Base-by-base conservation (phyloP, 2,113 vertebrate genomes). In the Toxotes jaculatrix region DNA sequence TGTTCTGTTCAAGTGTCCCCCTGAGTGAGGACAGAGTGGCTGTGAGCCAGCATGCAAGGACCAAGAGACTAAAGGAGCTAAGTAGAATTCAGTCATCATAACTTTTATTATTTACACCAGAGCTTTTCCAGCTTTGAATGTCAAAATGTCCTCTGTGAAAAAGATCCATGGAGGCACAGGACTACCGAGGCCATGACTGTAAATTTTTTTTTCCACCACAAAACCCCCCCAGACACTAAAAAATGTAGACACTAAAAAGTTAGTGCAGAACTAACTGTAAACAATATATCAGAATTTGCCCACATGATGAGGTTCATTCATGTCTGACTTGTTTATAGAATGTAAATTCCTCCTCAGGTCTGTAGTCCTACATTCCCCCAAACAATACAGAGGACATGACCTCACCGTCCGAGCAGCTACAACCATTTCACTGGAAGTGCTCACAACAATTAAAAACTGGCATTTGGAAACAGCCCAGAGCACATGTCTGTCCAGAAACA, bases 41-140 rank as follows among this genome's bases (percentile, higher is more conserved):
- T 60, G 21, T 49, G 59, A 55, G 55, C 10, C 27, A 56, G 5
- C 34, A 36, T 9, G 27, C 14, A 9, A 45, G 9, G 42, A 63
- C 27, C 27, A 31, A 40, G 51, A 49, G 66, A 10, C 51, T 19
- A n/a, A 68, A 38, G 16, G 42, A 34, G 40, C 34, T 57, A 38
- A 51, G 75, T 75, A 51, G 57, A 65, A 80, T 64, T 4, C 42
- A 68, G 43, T 47, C 21, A 53, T 67, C 16, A 16, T 53, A 71
- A 21, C n/a, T 14, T 14, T 40, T 27, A 16, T 68, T 59, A 16
- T 67, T 47, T 36, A 42, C 27, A 21, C 3, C 43, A 32, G 7
- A 32, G 13, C 14, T 55, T 82, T 11, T 31, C 45, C 23, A 47
- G 31, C 31, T 56, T 7, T 65, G 3, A 59, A 27, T 27, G 27